Evolutionary conservation across 2,888 invertebrate genomes (phyloP).

Genomic region (Lasius platythorax): DNA sequence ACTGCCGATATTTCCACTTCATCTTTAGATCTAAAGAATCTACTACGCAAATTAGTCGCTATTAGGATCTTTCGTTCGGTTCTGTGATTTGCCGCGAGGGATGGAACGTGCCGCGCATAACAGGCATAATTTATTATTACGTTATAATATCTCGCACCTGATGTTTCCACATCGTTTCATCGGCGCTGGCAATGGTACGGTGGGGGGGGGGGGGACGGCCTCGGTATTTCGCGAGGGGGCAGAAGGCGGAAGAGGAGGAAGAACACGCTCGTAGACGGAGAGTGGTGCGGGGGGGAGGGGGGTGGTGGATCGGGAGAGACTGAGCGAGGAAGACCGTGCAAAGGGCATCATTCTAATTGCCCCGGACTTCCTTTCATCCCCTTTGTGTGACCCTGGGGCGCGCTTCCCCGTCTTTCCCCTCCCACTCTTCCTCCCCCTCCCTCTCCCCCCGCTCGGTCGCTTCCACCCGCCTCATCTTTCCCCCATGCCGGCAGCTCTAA

Average conservation of each 20-base stretch:
- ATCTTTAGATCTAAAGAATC: conserved; percentile 10
- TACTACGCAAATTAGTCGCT: background rate
- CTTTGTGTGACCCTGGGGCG: conserved; percentile 84
- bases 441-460: conserved; percentile 72
- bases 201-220: background rate
- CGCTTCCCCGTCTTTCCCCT: conserved; percentile 83
- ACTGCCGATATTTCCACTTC: background rate
- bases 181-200: conserved; percentile 24
- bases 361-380: conserved; percentile 86
- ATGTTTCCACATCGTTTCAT: conserved; percentile 51
- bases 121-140: conserved; percentile 48
- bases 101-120: background rate
- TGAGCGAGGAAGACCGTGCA: conserved; percentile 78
- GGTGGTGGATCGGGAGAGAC: conserved; percentile 45
- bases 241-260: conserved; percentile 23
- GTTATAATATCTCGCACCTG: conserved; percentile 48
- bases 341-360: conserved; percentile 86
- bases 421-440: conserved; percentile 47
- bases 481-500: conserved; percentile 82
- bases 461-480: conserved; percentile 68
- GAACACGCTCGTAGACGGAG: conserved; percentile 39
- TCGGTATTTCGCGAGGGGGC: conserved; percentile 46
- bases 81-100: background rate
- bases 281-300: conserved; percentile 42
- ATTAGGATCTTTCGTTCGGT: background rate